A percentile compares a stretch with the other conserved stretches of the same genome.
These are phyloP conservation scores for Actinostola sp. DNA, from an alignment of 92 coral and sea anemone species.

Conservation along the genomic window DNA sequence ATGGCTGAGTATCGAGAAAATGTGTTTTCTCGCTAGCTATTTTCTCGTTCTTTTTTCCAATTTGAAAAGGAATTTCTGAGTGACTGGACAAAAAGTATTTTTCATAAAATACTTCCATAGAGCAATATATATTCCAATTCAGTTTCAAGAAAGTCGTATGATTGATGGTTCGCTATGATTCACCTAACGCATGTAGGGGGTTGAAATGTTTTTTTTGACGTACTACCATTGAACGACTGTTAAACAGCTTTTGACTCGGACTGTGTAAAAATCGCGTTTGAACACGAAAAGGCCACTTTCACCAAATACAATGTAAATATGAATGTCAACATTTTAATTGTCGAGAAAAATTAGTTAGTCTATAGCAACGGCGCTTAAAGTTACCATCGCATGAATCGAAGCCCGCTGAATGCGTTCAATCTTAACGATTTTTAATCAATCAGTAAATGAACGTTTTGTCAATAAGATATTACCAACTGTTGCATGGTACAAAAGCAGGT, in stretches of 20 bases:
- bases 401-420: too few species aligned
- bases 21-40: too few species aligned
- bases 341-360: not conserved
- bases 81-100: too few species aligned
- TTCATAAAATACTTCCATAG: too few species aligned
- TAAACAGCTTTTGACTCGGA: not conserved
- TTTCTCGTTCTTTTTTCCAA: too few species aligned
- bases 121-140: too few species aligned
- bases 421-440: not conserved
- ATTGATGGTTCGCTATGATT: too few species aligned
- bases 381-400: too few species aligned
- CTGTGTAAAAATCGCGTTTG: not conserved
- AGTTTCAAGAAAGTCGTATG: too few species aligned
- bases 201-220: too few species aligned
- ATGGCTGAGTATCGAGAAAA: not conserved
- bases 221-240: not conserved
- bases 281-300: not conserved
- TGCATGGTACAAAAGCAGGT: not conserved
- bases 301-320: not conserved
- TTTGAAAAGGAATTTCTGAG: too few species aligned
- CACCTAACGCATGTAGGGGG: too few species aligned
- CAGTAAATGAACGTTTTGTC: slow-evolving; percentile 3
- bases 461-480: not conserved
- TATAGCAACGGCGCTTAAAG: slow-evolving; percentile 10
- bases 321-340: not conserved